phyloP scores from a whole-genome alignment of 2,797 vertebrate genomes.

The Enteromius thamalakanensis region DNA sequence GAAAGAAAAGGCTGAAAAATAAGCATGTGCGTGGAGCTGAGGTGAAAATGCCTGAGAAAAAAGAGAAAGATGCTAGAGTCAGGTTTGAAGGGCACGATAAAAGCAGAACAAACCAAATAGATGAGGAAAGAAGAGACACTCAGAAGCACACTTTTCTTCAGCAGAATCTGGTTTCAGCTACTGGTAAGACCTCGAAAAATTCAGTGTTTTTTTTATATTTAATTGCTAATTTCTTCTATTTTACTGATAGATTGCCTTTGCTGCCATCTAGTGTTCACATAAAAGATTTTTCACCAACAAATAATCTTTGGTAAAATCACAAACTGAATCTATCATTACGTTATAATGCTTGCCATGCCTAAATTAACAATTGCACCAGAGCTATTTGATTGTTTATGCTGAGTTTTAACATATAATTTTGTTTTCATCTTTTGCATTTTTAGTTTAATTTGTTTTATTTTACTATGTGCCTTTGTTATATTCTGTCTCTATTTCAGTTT shows the following conservation, averaged over 20 bases:
- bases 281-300: background rate
- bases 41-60: background rate
- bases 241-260: slow-evolving; percentile 3
- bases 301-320: background rate
- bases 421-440: background rate
- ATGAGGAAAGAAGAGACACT: background rate
- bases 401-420: background rate
- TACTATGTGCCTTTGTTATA: background rate
- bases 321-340: background rate
- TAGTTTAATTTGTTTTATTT: background rate
- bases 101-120: background rate
- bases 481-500: background rate
- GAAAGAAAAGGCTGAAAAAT: background rate
- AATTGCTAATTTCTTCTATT: background rate
- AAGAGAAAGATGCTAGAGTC: background rate
- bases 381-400: background rate
- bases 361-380: background rate
- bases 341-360: background rate
- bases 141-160: background rate
- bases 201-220: background rate
- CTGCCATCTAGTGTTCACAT: background rate
- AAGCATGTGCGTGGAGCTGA: background rate
- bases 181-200: slow-evolving; percentile 32
- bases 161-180: background rate
- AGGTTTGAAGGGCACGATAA: background rate